phyloP scores from a whole-genome alignment of 2,113 vertebrate genomes.

The Cryptomyrus ogoouensis region DNA sequence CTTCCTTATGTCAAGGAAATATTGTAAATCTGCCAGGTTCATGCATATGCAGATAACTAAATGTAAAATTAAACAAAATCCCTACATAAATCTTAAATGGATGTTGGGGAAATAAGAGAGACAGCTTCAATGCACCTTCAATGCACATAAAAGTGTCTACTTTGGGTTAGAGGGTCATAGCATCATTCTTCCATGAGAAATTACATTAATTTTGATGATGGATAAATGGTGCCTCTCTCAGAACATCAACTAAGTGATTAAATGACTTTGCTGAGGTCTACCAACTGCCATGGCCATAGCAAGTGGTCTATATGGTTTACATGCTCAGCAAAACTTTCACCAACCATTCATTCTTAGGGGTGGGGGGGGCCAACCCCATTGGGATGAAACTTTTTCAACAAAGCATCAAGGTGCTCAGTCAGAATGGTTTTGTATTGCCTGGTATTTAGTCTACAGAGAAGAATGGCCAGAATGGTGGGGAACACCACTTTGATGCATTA shows the following conservation, averaged over 20 bases:
- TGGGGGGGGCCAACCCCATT: neutral
- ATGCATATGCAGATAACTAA: neutral
- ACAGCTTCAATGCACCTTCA: neutral
- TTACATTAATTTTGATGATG: neutral
- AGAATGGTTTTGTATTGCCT: neutral
- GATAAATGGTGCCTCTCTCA: neutral
- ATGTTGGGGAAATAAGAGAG: neutral
- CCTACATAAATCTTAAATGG: neutral
- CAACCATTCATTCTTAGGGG: neutral
- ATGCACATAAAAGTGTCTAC: neutral
- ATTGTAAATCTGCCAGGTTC: neutral
- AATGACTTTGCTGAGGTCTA: neutral
- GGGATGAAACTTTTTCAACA: neutral
- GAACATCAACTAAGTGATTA: neutral
- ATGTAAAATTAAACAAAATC: neutral
- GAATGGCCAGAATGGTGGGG: neutral
- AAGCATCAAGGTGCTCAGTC: neutral
- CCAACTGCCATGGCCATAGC: neutral
- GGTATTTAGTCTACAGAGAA: neutral
- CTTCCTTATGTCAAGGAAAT: neutral
- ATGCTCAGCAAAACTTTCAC: neutral
- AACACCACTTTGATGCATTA: neutral
- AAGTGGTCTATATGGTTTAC: neutral
- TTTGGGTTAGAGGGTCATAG: neutral
- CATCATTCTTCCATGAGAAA: neutral